These are phyloP conservation scores for Pogonomyrmex barbatus DNA, from an alignment of 1,140 invertebrate species.

Conservation along the genomic window DNA sequence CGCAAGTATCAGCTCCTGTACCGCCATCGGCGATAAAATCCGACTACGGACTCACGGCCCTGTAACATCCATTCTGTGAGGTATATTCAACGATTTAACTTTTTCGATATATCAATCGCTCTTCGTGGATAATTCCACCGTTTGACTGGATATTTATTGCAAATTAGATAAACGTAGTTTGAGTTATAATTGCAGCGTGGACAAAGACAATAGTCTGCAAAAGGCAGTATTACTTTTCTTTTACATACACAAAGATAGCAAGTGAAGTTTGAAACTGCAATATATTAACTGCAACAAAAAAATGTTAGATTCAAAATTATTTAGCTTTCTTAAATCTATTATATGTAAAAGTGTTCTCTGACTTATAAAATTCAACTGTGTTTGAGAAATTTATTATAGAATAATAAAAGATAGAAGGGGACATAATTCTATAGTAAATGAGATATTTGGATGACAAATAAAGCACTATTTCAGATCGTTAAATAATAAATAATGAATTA, in stretches of 20 bases:
- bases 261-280: background rate
- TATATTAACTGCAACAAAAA: background rate
- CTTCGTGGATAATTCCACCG: background rate
- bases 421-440: conserved; percentile 11
- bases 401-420: background rate
- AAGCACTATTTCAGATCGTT: background rate
- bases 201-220: conserved; percentile 6
- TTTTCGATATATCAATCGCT: background rate
- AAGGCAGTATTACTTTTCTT: conserved; percentile 27
- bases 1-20: conserved; percentile 76
- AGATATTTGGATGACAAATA: background rate
- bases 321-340: conserved; percentile 27
- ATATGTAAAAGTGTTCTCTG: background rate
- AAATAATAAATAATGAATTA: background rate
- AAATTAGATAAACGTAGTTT: conserved; percentile 6
- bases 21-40: conserved; percentile 88
- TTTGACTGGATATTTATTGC: conserved; percentile 45
- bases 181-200: conserved; percentile 7
- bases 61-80: conserved; percentile 87
- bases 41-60: conserved; percentile 91
- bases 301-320: conserved; percentile 11
- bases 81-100: conserved; percentile 26
- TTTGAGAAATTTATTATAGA: conserved; percentile 3
- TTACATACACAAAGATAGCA: conserved; percentile 3
- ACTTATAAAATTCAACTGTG: background rate